Evolutionary conservation across 2,113 vertebrate species (phyloP).

Genomic region (Girardinichthys multiradiatus): DNA sequence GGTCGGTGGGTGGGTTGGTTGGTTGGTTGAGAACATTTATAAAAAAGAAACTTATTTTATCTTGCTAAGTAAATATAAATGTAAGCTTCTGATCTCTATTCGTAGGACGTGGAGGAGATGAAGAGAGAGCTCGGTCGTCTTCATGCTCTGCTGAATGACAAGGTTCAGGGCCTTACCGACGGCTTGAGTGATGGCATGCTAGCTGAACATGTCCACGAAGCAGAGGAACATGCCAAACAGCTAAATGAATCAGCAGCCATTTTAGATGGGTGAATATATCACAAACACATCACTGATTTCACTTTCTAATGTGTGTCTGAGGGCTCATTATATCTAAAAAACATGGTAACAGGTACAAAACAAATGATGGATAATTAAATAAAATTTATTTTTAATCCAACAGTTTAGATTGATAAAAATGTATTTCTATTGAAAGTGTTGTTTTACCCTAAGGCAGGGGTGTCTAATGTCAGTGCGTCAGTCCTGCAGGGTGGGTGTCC

Average conservation of each 20-base stretch:
- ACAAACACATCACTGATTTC: background rate
- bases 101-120: constrained; percentile 87
- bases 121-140: constrained; percentile 79
- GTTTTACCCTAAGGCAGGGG: too few relatives aligned
- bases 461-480: too few relatives aligned
- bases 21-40: background rate
- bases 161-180: constrained; percentile 81
- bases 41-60: background rate
- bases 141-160: constrained; percentile 81
- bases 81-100: constrained; percentile 9
- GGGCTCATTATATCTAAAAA: too few relatives aligned
- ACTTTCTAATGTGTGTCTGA: too few relatives aligned
- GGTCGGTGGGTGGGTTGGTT: too few relatives aligned
- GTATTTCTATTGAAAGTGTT: too few relatives aligned
- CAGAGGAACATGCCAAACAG: constrained; percentile 87
- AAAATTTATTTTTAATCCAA: too few relatives aligned
- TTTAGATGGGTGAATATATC: constrained; percentile 85
- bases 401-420: too few relatives aligned
- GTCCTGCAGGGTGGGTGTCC: too few relatives aligned
- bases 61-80: background rate
- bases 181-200: constrained; percentile 84
- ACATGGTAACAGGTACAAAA: too few relatives aligned
- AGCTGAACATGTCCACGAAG: constrained; percentile 82
- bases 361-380: background rate
- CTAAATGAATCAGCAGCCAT: constrained; percentile 89